Percentiles rank a stretch among this genome's conserved stretches.
These are phyloP conservation scores for Geotrypetes seraphini DNA, from an alignment of 2,797 vertebrate genomes.

Conservation along the genomic window DNA sequence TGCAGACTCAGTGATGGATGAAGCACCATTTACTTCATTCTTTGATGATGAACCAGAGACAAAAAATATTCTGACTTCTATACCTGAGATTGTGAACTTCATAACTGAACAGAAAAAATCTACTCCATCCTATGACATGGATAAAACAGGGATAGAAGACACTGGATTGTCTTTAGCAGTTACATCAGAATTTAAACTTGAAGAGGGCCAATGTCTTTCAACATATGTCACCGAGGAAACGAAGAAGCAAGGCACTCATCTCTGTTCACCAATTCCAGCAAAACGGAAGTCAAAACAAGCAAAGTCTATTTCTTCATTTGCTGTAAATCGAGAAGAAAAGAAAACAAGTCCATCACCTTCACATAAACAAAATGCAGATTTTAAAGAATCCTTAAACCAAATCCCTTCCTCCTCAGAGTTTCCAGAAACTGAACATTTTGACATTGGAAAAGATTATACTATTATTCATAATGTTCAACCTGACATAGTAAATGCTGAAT, in stretches of 20 bases:
- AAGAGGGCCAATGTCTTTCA: neutral
- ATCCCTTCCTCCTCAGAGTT: slow-evolving; percentile 9
- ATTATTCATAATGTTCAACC: too few species aligned
- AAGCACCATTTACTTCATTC: too few species aligned
- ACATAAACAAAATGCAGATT: too few species aligned
- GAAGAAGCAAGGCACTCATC: slow-evolving; percentile 20
- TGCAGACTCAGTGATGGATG: too few species aligned
- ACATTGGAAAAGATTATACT: neutral
- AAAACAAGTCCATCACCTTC: neutral
- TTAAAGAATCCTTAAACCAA: slow-evolving; percentile 1
- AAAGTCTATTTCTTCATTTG: neutral
- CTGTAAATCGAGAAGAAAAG: slow-evolving; percentile 1
- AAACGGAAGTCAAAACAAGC: neutral
- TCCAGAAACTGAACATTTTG: neutral
- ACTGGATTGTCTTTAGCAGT: too few species aligned
- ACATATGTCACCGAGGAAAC: slow-evolving; percentile 7
- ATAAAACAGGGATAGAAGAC: too few species aligned
- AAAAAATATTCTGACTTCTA: too few species aligned
- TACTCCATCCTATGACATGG: too few species aligned
- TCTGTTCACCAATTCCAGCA: slow-evolving; percentile 5
- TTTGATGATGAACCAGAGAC: too few species aligned
- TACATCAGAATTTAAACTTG: neutral
- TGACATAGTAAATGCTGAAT: slow-evolving; percentile 15
- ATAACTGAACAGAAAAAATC: too few species aligned
- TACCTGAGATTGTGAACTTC: too few species aligned